These are phyloP conservation scores for Empidonax traillii DNA, from an alignment of 2,113 vertebrate genomes.

Conservation along the genomic window DNA sequence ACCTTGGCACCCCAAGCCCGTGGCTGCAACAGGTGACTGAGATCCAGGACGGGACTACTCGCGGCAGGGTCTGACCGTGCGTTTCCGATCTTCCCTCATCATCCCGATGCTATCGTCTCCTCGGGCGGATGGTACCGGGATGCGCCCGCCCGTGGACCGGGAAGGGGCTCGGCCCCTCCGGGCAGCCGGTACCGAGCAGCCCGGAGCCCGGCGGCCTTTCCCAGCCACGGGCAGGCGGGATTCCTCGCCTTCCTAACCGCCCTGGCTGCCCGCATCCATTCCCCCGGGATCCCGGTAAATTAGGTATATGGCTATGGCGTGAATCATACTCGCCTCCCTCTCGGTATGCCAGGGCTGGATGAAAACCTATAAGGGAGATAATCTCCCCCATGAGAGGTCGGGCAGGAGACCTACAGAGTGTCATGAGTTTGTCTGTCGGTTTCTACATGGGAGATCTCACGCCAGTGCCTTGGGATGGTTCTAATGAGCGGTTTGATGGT, in stretches of 20 bases:
- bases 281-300: background rate
- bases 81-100: background rate
- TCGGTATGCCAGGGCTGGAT: background rate
- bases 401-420: background rate
- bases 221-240: background rate
- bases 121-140: background rate
- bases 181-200: background rate
- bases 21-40: slow-evolving; percentile 29
- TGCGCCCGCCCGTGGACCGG: background rate
- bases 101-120: background rate
- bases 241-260: rapidly evolving
- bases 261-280: background rate
- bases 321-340: background rate
- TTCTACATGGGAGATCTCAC: background rate
- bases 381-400: background rate
- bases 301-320: background rate
- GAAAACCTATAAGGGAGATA: background rate
- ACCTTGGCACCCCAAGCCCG: background rate
- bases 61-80: no score
- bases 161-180: background rate
- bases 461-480: background rate
- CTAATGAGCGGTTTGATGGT: background rate
- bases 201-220: background rate
- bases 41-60: background rate
- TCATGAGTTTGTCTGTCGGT: background rate